These are phyloP conservation scores for Lepidocyrtoides sp. DNA, from an alignment of 2,888 invertebrate species.

Conservation along the genomic window DNA sequence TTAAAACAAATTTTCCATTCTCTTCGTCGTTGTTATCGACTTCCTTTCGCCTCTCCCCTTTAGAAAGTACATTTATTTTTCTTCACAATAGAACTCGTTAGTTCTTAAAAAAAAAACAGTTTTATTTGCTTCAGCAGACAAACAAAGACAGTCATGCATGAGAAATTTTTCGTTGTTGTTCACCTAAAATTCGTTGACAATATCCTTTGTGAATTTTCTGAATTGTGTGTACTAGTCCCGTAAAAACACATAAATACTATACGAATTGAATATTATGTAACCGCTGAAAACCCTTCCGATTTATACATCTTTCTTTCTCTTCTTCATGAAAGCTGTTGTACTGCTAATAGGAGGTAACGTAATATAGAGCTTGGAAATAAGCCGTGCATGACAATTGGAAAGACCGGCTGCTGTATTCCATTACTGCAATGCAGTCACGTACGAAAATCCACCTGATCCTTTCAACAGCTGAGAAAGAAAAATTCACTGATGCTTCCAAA, in stretches of 20 bases:
- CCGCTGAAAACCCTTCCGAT: slow-evolving; percentile 58
- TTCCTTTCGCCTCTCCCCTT: not conserved
- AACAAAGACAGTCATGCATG: slow-evolving; percentile 63
- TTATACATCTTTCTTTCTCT: slow-evolving; percentile 57
- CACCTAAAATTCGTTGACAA: slow-evolving; percentile 22
- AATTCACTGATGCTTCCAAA: slow-evolving; percentile 53
- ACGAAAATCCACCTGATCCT: slow-evolving; percentile 79
- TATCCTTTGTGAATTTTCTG: slow-evolving; percentile 36
- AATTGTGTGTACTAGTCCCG: not conserved
- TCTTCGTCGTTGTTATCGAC: not conserved
- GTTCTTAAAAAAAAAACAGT: not conserved
- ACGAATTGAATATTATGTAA: slow-evolving; percentile 33
- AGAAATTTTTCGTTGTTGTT: slow-evolving; percentile 55
- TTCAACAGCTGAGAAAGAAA: slow-evolving; percentile 73
- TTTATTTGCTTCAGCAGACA: slow-evolving; percentile 65
- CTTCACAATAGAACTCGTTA: slow-evolving; percentile 32
- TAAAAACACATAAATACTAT: not conserved
- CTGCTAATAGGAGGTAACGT: slow-evolving; percentile 64
- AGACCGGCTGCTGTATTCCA: slow-evolving; percentile 75
- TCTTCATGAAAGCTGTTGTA: slow-evolving; percentile 20
- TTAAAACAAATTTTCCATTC: slow-evolving; percentile 33
- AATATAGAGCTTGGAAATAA: slow-evolving; percentile 70
- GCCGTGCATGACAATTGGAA: slow-evolving; percentile 76
- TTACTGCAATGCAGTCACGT: slow-evolving; percentile 80
- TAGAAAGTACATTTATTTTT: not conserved